Evolutionary conservation across 2,888 invertebrate species (phyloP), one percentile per base, ranked within the genome.

Genomic region (Trypoxylon attenuatum): DNA sequence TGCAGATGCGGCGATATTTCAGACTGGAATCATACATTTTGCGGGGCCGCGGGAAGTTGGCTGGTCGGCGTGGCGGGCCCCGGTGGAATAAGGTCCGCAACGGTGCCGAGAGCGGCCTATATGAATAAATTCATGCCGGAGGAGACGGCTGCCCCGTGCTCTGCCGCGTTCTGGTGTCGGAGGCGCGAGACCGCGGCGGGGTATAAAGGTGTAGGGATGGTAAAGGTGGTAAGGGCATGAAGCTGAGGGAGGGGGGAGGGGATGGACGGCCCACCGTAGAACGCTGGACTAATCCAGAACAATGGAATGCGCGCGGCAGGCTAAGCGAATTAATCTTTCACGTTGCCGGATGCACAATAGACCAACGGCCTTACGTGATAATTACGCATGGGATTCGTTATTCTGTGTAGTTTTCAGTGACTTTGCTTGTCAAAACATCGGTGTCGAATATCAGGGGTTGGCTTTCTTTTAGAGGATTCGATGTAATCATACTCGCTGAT

Each of bases 281-380:
- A 55, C 59, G 65, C 47, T 46, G 62, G 71, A 69, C 72, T 73
- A 76, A 76, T 69, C 69, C 71, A 72, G 79, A 78, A 82, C 82
- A 82, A 81, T 78, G 72, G 76, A 75, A 69, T 70, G 66, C 72
- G 54, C 60, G 69, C 68, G 64, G 69, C 71, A 68, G 73, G 69
- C 66, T 76, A 71, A 82, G 75, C 79, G 76, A 82, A 82, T 81
- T 82, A 82, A 76, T 81, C 81, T 82, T 82, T 77, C 76, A 71
- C 69, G 70, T 74, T 71, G 71, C 70, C 69, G 54, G 67, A 71
- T 70, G 71, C 68, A 76, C 79, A 77, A 79, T 76, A 70, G 78
- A 62, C 77, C 69, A 72, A 73, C 78, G 71, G 70, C 70, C 80
- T 78, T 78, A 76, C 78, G 72, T 72, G 73, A 78, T 76, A 76